A percentile compares a stretch with the other conserved stretches of the same genome.
Evolutionary conservation across 1,140 invertebrate species (phyloP).

Genomic region (Trichonephila inaurata): DNA sequence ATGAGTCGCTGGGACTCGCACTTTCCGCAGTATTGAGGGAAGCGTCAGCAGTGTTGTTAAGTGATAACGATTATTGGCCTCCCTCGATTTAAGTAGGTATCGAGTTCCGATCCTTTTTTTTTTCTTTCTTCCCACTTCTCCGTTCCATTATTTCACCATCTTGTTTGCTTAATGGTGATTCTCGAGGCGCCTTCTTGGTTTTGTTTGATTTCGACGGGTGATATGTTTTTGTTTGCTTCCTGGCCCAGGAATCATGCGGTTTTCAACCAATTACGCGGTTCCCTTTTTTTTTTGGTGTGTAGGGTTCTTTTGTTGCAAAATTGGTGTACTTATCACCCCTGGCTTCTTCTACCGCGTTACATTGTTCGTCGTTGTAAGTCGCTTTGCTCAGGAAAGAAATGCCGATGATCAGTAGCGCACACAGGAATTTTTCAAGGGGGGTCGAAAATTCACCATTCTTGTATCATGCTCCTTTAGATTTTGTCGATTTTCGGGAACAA

Average conservation of each 20-base stretch:
- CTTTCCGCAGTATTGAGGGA: constrained; percentile 44
- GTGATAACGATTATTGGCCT: constrained; percentile 72
- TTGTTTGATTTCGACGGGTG: constrained; percentile 1
- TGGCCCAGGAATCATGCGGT: too few relatives aligned
- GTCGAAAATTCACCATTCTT: too few relatives aligned
- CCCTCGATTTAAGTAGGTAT: constrained; percentile 52
- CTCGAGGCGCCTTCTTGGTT: constrained; percentile 37
- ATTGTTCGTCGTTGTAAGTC: neutral
- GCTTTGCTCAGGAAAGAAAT: neutral
- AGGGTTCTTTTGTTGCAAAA: too few relatives aligned
- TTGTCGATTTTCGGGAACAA: too few relatives aligned
- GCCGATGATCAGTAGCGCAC: neutral
- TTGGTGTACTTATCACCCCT: neutral
- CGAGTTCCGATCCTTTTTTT: constrained; percentile 5
- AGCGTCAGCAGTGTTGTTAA: constrained; percentile 73
- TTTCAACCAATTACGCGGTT: too few relatives aligned
- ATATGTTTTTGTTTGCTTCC: neutral
- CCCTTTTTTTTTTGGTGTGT: too few relatives aligned
- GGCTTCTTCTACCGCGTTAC: neutral
- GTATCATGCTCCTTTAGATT: too few relatives aligned
- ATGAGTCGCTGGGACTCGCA: neutral
- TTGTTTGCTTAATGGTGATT: constrained; percentile 64
- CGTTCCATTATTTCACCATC: constrained; percentile 57
- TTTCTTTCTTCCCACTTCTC: neutral
- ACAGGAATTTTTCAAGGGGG: too few relatives aligned